Base-by-base conservation (phyloP, 2,888 invertebrate genomes). In the Parnassius glacialis region DNA sequence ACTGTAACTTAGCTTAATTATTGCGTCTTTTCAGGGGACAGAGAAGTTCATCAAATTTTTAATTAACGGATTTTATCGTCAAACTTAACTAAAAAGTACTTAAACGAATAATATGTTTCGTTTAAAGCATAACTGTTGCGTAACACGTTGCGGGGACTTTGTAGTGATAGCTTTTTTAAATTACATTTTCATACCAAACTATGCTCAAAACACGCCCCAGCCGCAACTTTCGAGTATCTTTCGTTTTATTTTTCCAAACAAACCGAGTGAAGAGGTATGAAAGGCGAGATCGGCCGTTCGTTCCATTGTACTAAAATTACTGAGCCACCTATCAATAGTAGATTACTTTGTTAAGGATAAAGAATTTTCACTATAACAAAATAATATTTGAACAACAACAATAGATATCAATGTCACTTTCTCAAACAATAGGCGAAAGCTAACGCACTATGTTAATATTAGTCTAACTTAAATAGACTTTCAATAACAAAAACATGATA, bases 211-310 rank as follows among this genome's bases (percentile, higher is more conserved):
- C 50, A 48, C 16, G 43, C 57, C 41, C 13, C n/a, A 16, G 51
- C 50, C 57, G 51, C 43, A 50, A 51, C 50, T 51, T 57, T 51
- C 7, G 51, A 9, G 12, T 20, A 42, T 42, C n/a, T 43, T 34
- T 20, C 47, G 13, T 56, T 48, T 48, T 48, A 56, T 34, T 34
- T 56, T 42, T 51, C 20, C 7, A 16, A n/a, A 13, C 48, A 13
- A 48, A 16, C 10, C 12, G 13, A 13, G 3, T 51, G 20, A 43
- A 43, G 43, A 57, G 10, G n/a, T 43, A 43, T 51, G 51, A 43
- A 48, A 11, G 34, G 47, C 47, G 7, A 10, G 12, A 3, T 16
- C 44, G 20, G 44, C 20, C 25, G 20, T 44, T 44, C 44, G 16
- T 20, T 44, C 9, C 5, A 48, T 57, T 42, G 41, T 50, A 48